phyloP scores from a whole-genome alignment of 2,113 vertebrate species.

The Carassius carassius region DNA sequence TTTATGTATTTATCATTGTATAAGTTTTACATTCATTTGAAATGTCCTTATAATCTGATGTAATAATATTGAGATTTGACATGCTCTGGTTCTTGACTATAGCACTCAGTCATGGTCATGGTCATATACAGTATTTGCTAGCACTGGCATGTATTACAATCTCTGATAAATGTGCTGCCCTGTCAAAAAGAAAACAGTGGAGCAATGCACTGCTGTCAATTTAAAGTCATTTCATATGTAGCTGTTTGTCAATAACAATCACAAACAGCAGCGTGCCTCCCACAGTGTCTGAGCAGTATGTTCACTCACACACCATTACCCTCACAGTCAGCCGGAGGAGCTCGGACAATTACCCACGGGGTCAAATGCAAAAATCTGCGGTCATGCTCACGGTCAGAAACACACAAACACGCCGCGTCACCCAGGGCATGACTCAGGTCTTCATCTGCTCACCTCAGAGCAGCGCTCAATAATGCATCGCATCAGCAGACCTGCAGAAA shows the following conservation, averaged over 20 bases:
- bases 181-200: background rate
- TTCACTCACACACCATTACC: constrained; percentile 41
- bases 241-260: constrained; percentile 17
- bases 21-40: background rate
- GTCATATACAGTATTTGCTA: background rate
- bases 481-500: constrained; percentile 5
- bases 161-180: background rate
- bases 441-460: constrained; percentile 43
- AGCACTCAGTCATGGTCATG: background rate
- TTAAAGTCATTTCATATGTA: background rate
- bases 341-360: constrained; percentile 11
- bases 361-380: constrained; percentile 29
- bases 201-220: background rate
- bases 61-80: background rate
- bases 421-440: constrained; percentile 27
- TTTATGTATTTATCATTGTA: background rate
- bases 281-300: constrained; percentile 31
- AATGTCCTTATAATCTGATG: background rate
- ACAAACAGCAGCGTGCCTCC: background rate
- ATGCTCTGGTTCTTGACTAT: background rate
- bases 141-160: background rate
- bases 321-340: constrained; percentile 18
- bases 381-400: constrained; percentile 9
- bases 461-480: constrained; percentile 53
- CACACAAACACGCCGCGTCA: background rate